These are phyloP conservation scores for Mareca strepera DNA, from an alignment of 2,797 vertebrate genomes.

Conservation along the genomic window DNA sequence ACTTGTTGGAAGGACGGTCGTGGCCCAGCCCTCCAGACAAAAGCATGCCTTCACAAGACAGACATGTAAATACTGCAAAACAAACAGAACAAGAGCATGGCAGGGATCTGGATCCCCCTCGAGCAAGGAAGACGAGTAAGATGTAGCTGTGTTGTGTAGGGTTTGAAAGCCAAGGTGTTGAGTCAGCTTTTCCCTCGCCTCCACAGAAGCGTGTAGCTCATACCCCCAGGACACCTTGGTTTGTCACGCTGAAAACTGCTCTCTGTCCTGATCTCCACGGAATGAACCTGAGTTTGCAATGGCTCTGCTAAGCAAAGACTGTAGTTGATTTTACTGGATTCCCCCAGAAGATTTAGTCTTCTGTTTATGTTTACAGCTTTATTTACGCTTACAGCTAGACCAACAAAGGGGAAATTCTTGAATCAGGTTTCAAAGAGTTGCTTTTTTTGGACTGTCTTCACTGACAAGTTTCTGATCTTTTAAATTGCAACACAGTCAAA, in stretches of 20 bases:
- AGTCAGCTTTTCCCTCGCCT: conserved; percentile 23
- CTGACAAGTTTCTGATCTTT: background rate
- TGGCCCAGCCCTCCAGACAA: conserved; percentile 24
- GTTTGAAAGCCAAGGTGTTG: background rate
- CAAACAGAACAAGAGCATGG: background rate
- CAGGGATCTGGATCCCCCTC: background rate
- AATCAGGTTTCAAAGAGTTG: background rate
- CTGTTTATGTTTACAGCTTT: background rate
- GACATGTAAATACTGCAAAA: conserved; percentile 35
- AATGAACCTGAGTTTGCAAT: background rate
- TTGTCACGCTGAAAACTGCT: background rate
- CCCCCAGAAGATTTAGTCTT: background rate
- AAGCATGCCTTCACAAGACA: conserved; percentile 43
- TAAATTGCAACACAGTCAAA: background rate
- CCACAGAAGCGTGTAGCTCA: background rate
- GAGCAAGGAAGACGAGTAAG: conserved; percentile 4
- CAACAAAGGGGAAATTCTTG: background rate
- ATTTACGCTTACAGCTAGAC: background rate
- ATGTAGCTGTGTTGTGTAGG: conserved; percentile 6
- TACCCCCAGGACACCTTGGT: background rate
- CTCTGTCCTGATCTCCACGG: background rate
- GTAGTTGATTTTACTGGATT: background rate
- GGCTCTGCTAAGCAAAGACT: background rate
- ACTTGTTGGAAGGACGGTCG: background rate
- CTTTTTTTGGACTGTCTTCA: background rate